Conservation (phyloP, 2,797 vertebrate species). For the Gallinago stenura region DNA sequence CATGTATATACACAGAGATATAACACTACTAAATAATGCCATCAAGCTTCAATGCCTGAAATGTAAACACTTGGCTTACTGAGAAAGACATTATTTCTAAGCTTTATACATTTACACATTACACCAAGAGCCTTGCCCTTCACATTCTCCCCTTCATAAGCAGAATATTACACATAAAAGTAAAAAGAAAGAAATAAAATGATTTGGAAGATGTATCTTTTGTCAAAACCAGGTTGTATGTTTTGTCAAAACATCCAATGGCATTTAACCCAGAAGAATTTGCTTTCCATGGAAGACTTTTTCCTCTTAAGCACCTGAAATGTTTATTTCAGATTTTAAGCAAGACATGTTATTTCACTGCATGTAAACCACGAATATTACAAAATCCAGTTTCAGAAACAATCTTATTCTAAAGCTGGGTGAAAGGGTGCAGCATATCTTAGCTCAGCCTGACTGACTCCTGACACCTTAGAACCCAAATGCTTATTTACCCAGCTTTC, state of each 20-base stretch:
- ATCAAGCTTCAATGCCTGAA: not conserved
- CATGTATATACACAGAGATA: no score
- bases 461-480: not conserved
- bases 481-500: not conserved
- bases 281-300: not conserved
- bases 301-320: not conserved
- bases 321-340: not conserved
- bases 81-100: not conserved
- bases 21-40: not conserved
- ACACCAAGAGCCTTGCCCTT: not conserved
- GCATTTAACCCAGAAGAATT: not conserved
- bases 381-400: not conserved
- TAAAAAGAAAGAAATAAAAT: not conserved
- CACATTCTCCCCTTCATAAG: not conserved
- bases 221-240: not conserved
- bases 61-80: fast-evolving
- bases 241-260: not conserved
- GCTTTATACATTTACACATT: not conserved
- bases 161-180: not conserved
- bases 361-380: not conserved
- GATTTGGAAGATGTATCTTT: not conserved
- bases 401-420: not conserved
- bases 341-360: not conserved
- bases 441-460: not conserved
- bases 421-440: not conserved